Conservation (phyloP, 2,888 invertebrate species). For the Sylvicola cinctus region DNA sequence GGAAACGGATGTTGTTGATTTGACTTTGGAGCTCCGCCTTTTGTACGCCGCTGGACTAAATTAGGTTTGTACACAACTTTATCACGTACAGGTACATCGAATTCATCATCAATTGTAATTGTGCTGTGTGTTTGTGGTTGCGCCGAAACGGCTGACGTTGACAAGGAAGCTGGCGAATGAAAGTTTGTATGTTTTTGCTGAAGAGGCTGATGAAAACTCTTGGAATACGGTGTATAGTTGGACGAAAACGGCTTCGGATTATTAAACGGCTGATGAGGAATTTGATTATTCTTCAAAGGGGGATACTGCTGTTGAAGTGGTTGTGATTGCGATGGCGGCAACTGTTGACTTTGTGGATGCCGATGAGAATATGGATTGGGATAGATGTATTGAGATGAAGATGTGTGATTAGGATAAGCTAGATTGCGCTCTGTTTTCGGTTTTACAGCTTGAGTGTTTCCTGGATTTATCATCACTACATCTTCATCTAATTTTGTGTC, state of each 20-base stretch:
- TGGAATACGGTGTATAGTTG: not conserved
- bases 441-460: too few species aligned
- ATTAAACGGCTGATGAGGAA: not conserved
- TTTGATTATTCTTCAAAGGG: not conserved
- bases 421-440: too few species aligned
- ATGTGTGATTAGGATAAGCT: too few species aligned
- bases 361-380: too few species aligned
- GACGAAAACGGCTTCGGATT: not conserved
- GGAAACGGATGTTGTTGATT: too few species aligned
- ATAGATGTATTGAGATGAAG: too few species aligned
- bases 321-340: not conserved
- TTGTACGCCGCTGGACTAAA: conserved; percentile 18
- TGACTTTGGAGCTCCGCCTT: conserved; percentile 10
- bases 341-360: too few species aligned
- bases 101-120: conserved; percentile 9
- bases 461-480: too few species aligned
- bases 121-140: conserved; percentile 6
- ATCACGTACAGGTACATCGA: conserved; percentile 8
- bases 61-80: conserved; percentile 13
- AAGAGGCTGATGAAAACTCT: not conserved
- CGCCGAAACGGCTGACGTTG: conserved; percentile 2
- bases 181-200: conserved; percentile 1
- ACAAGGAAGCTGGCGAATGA: conserved; percentile 1
- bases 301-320: not conserved
- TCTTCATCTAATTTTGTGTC: too few species aligned